Evolutionary conservation across 2,888 invertebrate genomes (phyloP).

Genomic region (Shargacucullia verbasci): DNA sequence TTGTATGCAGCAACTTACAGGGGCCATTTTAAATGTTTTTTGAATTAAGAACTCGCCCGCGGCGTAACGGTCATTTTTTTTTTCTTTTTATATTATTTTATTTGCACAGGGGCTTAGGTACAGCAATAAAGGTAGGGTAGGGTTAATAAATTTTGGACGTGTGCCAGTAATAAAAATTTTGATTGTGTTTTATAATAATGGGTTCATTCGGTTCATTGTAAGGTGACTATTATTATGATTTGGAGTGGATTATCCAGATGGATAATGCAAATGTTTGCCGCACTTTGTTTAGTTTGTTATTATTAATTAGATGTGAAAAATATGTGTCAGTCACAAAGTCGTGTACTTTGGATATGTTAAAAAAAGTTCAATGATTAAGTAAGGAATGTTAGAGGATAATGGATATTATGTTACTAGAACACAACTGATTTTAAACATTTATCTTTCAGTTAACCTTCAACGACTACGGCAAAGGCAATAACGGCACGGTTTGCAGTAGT

Average conservation of each 20-base stretch:
- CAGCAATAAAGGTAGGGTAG: slow-evolving; percentile 74
- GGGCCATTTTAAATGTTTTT: slow-evolving; percentile 60
- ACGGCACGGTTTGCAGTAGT: too few species aligned
- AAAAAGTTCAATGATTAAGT: too few species aligned
- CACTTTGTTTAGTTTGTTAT: slow-evolving; percentile 6
- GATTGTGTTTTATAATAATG: slow-evolving; percentile 61
- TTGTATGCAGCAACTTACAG: slow-evolving; percentile 51
- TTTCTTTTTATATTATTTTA: slow-evolving; percentile 72
- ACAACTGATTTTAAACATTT: too few species aligned
- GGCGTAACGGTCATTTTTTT: slow-evolving; percentile 69
- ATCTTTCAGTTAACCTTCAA: too few species aligned
- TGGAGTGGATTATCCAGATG: slow-evolving; percentile 37
- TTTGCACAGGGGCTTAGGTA: slow-evolving; percentile 73
- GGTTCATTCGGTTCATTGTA: slow-evolving; percentile 53
- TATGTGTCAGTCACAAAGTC: neutral
- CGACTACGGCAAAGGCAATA: too few species aligned
- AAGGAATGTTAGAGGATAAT: too few species aligned
- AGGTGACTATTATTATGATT: slow-evolving; percentile 47
- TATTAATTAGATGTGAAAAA: slow-evolving; percentile 8
- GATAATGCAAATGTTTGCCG: slow-evolving; percentile 32
- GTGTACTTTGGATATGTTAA: too few species aligned
- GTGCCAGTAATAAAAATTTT: slow-evolving; percentile 64
- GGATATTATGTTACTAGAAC: too few species aligned
- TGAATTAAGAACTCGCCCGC: slow-evolving; percentile 62
- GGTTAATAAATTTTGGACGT: slow-evolving; percentile 66